Evolutionary conservation across 1,140 invertebrate species (phyloP).

Genomic region (Intoshia linei): DNA sequence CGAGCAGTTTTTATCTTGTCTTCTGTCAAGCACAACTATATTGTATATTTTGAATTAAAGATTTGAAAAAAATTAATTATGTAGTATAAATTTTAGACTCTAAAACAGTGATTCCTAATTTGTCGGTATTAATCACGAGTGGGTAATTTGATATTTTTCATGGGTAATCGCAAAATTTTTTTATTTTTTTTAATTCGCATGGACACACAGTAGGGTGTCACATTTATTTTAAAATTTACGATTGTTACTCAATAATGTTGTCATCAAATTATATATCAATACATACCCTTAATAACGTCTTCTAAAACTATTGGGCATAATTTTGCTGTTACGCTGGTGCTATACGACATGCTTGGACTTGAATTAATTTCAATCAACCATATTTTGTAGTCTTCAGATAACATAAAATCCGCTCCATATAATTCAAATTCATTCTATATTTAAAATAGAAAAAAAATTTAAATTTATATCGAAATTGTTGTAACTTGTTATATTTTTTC

Average conservation of each 20-base stretch:
- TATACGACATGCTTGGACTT: conserved; percentile 52
- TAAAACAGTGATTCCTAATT: too few relatives aligned
- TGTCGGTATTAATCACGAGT: too few relatives aligned
- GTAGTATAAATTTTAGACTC: too few relatives aligned
- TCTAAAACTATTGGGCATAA: conserved; percentile 53
- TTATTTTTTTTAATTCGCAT: too few relatives aligned
- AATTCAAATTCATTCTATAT: conserved; percentile 36
- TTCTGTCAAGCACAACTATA: conserved; percentile 50
- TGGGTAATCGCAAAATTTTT: too few relatives aligned
- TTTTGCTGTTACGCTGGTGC: conserved; percentile 48
- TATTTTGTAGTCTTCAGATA: conserved; percentile 47
- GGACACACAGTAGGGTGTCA: too few relatives aligned
- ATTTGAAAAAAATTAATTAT: too few relatives aligned
- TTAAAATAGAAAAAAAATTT: too few relatives aligned
- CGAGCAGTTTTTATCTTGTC: conserved; percentile 37
- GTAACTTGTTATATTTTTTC: too few relatives aligned
- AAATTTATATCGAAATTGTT: too few relatives aligned
- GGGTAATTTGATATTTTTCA: too few relatives aligned
- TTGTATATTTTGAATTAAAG: conserved; percentile 9
- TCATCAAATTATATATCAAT: not conserved
- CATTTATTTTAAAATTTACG: not conserved
- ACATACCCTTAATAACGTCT: conserved; percentile 53
- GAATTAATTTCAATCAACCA: conserved; percentile 80
- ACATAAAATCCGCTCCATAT: conserved; percentile 67
- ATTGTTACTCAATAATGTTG: not conserved